Conservation (phyloP, 92 coral and sea anemone species). For the Umimayanthus kanabou region DNA sequence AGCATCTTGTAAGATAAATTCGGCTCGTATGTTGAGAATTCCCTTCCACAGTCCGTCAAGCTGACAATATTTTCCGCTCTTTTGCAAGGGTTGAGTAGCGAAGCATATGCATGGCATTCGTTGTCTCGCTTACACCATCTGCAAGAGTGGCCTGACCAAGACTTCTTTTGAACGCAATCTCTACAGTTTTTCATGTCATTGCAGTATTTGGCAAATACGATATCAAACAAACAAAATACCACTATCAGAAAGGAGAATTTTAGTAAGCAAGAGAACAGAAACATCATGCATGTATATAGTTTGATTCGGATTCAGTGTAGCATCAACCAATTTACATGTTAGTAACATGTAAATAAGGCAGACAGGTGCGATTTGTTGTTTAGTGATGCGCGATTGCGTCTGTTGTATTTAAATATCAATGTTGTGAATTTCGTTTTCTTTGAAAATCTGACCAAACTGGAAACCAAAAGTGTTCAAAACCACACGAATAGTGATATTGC, state of each 20-base stretch:
- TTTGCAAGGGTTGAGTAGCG: not conserved
- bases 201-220: no score
- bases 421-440: no score
- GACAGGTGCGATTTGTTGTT: conserved; percentile 32
- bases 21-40: conserved; percentile 39
- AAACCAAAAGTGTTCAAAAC: no score
- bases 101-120: not conserved
- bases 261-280: no score
- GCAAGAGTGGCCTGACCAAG: conserved; percentile 9
- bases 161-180: not conserved
- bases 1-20: conserved; percentile 64
- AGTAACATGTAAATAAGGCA: not conserved
- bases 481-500: no score
- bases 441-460: no score
- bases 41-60: conserved; percentile 14
- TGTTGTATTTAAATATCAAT: no score
- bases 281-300: no score
- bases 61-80: conserved; percentile 37
- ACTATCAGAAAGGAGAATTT: no score
- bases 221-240: no score
- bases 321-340: no score
- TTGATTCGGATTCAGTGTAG: no score
- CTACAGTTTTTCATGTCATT: not conserved
- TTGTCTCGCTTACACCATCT: not conserved
- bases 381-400: conserved; percentile 38